Evolutionary conservation across 2,797 vertebrate species (phyloP), one percentile per base, ranked within the genome.

Genomic region (Poecilia velifera): DNA sequence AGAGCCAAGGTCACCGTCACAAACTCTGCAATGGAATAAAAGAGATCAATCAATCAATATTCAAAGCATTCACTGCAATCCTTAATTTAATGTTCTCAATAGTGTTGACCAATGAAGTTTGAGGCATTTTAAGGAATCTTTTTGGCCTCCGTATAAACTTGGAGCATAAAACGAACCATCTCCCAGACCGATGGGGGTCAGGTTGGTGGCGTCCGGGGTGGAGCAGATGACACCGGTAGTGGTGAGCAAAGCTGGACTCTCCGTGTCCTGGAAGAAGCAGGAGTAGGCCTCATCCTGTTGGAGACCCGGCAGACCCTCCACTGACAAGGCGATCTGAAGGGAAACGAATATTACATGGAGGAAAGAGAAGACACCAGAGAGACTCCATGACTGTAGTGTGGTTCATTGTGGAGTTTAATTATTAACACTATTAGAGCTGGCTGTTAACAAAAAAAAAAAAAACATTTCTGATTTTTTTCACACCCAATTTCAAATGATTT

Each of bases 181-280:
- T 95, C 96, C 97, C 41, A 88, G 88, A n/a, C 92, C 92, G 88
- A 98, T 95, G 55, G 88, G 79, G 1, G 97, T 97, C 57, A 97
- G 91, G 74, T 92, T 95, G 81, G 89, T 94, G 66, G 96, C 96
- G 74, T 97, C 96, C 20, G 97, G 98, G 49, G 98, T 98, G 72
- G 95, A 93, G 87, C 98, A 99, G 87, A 91, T 95, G 68, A 98
- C 96, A 31, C 97, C 97, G 2, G 93, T 92, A 59, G 92, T 93
- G 1, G 95, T 96, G 87, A 97, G 86, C 18, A 93, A 87, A 10
- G 98, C 97, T 2, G 95, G 95, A 62, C 96, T 97, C 89, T 97
- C 96, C 3, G 94, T 95, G 46, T 98, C 96, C 89, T 97, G 96
- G 55, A 98, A 99, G 87, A 97, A 96, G 94, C 98, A 99, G 0